Conservation (phyloP, 2,888 invertebrate genomes). For the Agriotes lineatus region DNA sequence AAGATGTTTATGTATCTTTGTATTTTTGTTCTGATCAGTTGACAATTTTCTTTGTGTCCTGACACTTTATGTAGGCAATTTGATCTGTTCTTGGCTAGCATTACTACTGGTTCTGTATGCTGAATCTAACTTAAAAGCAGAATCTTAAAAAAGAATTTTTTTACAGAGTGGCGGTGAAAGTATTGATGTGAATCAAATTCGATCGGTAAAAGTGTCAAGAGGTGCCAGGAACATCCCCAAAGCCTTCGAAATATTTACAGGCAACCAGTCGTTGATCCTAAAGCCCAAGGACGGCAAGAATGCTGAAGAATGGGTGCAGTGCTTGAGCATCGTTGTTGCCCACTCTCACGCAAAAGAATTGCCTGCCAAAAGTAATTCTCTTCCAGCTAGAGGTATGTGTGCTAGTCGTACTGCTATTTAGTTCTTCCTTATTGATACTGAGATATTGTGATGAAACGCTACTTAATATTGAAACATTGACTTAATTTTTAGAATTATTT, state of each 20-base stretch:
- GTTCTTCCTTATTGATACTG: slow-evolving; percentile 23
- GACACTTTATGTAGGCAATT: too few species aligned
- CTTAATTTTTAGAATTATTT: slow-evolving; percentile 7
- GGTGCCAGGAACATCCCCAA: slow-evolving; percentile 94
- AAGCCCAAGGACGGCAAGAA: slow-evolving; percentile 96
- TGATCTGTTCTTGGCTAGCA: too few species aligned
- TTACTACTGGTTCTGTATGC: too few species aligned
- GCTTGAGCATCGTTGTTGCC: slow-evolving; percentile 92
- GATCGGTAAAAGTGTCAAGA: slow-evolving; percentile 93
- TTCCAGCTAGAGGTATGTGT: slow-evolving; percentile 65
- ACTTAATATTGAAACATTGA: slow-evolving; percentile 5
- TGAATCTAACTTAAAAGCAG: too few species aligned
- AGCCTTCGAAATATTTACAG: slow-evolving; percentile 97
- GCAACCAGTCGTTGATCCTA: slow-evolving; percentile 90
- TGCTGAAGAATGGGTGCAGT: slow-evolving; percentile 97
- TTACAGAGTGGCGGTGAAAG: slow-evolving; percentile 84
- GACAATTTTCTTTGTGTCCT: too few species aligned
- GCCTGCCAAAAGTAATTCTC: slow-evolving; percentile 66
- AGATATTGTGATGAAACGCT: slow-evolving; percentile 18
- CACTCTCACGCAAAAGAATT: slow-evolving; percentile 80
- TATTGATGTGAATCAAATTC: slow-evolving; percentile 93
- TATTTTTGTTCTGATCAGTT: too few species aligned
- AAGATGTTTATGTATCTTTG: too few species aligned
- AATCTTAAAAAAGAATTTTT: too few species aligned
- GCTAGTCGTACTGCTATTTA: slow-evolving; percentile 63